Base-by-base conservation (phyloP, 2,113 vertebrate genomes). In the Papio anubis region DNA sequence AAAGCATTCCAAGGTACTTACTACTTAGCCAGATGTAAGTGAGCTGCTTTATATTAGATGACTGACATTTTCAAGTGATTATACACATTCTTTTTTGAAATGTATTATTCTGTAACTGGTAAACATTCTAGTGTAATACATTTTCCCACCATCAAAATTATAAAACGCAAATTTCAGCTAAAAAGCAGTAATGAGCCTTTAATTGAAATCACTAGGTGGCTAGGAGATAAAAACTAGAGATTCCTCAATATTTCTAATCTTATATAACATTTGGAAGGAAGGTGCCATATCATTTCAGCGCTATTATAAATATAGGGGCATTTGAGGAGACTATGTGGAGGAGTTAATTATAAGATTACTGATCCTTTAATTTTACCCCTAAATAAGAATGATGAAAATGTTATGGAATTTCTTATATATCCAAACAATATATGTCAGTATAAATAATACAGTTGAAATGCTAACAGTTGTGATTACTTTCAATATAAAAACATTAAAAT, bases 1-100 rank as follows among this genome's bases (percentile, higher is more conserved):
- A 93, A 98, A 98, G 97, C 92, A 94, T 98, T 97, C 88, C 88
- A 96, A 43, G 66, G 48, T 84, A 81, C 88, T 70, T 92, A 90
- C 90, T 91, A 91, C 68, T 79, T 93, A 90, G 88, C 90, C 45
- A 93, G 64, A 88, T 88, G 2, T 17, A 0, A 40, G 17, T 91
- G 90, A 96, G 70, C 86, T 88, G 93, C 83, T 97, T 93, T 88
- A 12, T 93, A 96, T 88, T 94, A 96, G 64, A 81, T 14, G 1
- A 90, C 78, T 85, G 61, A 87, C 66, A 91, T 91, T 90, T 97
- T 97, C 38, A 97, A 95, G 59, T 76, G 55, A 92, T 93, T 82
- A 89, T 86, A 96, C 68, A 79, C 48, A 72, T 81, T 96, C 27
- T n/a, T 96, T 94, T 97, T 81, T 90, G 17, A 97, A 98, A 86